Base-by-base conservation (phyloP, 2,888 invertebrate species). In the Parnassius orleans region DNA sequence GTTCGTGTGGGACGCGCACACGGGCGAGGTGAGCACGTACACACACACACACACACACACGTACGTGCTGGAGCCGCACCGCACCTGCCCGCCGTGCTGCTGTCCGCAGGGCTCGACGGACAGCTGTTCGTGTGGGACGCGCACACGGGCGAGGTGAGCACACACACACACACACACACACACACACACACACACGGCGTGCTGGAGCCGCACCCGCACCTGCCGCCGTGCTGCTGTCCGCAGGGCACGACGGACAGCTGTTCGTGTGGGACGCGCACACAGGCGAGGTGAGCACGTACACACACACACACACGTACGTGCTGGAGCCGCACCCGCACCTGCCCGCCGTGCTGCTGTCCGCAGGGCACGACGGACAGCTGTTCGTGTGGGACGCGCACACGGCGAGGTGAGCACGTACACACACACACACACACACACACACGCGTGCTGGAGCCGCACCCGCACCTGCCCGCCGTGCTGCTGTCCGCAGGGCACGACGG, bases 401-500 rank as follows among this genome's bases (percentile, higher is more conserved):
- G 2, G 3, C 24, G n/a, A n/a, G n/a, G n/a, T n/a, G n/a, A 24
- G 2, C 24, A 1, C 24, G 2, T 3, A 24, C 24, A 3, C 24
- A 24, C 53, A 1, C 33, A 10, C 53, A 5, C 19, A 11, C 50
- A 9, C 24, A 12, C 51, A 2, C 48, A 41, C n/a, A 9, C 41
- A 50, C 15, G 1, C 24, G 3, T 2, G 19, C 24, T 3, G 2
- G 24, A 2, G 3, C 24, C n/a, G n/a, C n/a, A n/a, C n/a, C n/a
- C n/a, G n/a, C n/a, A n/a, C n/a, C n/a, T n/a, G n/a, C n/a, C n/a
- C n/a, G n/a, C n/a, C n/a, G n/a, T n/a, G 60, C 87, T 99, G 69
- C 92, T 99, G 53, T 98, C 98, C 59, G 98, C 98, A 46, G 99
- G 99, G 0, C 99, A 99, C 83, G 99, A 99, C 89, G 99, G 99